Evolutionary conservation across 2,113 vertebrate genomes (phyloP).

Genomic region (Amblyornis subalaris): DNA sequence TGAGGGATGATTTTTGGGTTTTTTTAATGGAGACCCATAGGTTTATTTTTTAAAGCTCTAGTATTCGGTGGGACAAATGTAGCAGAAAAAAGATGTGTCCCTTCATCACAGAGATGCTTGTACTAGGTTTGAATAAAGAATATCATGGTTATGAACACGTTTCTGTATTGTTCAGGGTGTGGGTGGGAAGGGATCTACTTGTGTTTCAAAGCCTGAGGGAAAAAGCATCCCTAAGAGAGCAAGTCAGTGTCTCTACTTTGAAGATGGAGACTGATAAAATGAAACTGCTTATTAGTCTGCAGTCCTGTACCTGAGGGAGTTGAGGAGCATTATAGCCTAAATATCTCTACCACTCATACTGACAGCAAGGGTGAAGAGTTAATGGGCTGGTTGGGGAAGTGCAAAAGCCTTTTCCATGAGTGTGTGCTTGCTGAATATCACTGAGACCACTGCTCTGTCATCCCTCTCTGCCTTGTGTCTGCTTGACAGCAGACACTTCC

Average conservation of each 20-base stretch:
- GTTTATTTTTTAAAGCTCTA: neutral
- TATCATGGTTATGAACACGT: neutral
- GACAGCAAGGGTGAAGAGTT: slow-evolving; percentile 14
- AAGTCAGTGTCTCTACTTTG: neutral
- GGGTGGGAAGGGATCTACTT: neutral
- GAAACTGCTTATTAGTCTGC: slow-evolving; percentile 1
- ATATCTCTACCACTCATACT: neutral
- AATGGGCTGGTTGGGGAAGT: neutral
- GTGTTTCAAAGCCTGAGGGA: neutral
- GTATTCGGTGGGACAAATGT: neutral
- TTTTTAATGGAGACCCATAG: neutral
- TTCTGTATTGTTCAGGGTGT: neutral
- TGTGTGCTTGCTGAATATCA: neutral
- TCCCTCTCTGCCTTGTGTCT: neutral
- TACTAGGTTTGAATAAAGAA: neutral
- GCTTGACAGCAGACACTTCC: neutral
- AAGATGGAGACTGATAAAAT: neutral
- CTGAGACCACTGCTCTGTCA: neutral
- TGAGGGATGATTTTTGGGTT: neutral
- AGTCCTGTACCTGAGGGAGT: neutral
- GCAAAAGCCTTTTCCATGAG: neutral
- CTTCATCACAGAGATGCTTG: neutral
- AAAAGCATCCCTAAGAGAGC: neutral
- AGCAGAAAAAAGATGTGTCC: neutral
- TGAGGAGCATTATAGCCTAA: neutral